Conservation (phyloP, 1,140 invertebrate genomes). For the Polyergus mexicanus region DNA sequence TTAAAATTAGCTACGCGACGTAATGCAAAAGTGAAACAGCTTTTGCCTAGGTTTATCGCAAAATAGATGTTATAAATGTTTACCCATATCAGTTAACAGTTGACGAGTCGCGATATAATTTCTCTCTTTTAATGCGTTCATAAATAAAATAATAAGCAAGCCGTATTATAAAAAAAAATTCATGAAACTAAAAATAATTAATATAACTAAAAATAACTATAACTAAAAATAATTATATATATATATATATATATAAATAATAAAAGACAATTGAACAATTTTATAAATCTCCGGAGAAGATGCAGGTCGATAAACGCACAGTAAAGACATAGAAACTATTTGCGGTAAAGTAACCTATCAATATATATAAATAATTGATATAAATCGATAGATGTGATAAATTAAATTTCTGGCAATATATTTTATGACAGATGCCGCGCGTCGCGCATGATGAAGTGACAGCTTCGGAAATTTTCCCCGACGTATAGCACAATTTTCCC, state of each 20-base stretch:
- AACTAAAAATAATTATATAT: no score
- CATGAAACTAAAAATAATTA: no score
- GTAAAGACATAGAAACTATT: neutral
- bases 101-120: no score
- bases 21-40: neutral
- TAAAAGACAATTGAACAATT: neutral
- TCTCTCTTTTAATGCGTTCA: no score
- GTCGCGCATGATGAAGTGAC: slow-evolving; percentile 38
- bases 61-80: neutral
- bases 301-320: no score
- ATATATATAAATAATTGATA: neutral
- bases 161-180: no score
- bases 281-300: neutral
- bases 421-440: slow-evolving; percentile 14
- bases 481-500: slow-evolving; percentile 32
- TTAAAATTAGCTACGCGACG: neutral
- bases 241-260: no score
- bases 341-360: neutral
- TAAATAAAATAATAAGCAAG: no score
- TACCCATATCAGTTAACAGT: no score
- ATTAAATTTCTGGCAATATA: neutral
- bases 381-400: neutral
- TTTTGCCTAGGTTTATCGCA: neutral
- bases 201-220: neutral
- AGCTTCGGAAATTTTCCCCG: slow-evolving; percentile 68